phyloP scores from a whole-genome alignment of 2,113 vertebrate genomes.

The Conger conger region DNA sequence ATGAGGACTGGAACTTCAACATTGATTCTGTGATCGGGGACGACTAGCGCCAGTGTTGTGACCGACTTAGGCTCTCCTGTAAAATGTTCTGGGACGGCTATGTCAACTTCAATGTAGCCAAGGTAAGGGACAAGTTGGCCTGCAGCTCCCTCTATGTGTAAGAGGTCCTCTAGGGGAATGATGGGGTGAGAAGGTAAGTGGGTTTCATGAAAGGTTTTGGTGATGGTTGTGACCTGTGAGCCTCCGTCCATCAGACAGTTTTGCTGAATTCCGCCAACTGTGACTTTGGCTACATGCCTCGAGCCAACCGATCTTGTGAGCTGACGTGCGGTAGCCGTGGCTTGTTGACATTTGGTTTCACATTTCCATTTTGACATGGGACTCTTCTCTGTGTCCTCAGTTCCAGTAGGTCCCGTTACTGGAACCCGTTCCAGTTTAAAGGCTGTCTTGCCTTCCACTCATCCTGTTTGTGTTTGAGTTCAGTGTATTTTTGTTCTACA shows the following conservation, averaged over 20 bases:
- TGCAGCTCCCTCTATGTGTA: conserved; percentile 28
- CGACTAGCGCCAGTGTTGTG: conserved; percentile 4
- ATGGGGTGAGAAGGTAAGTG: conserved; percentile 9
- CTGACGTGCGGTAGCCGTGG: too few species aligned
- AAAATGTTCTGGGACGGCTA: conserved; percentile 28
- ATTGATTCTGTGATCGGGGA: conserved; percentile 9
- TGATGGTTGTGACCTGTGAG: conserved; percentile 25
- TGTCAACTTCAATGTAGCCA: conserved; percentile 24
- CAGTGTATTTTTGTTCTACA: conserved; percentile 25
- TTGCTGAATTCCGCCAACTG: background rate
- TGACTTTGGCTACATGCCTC: background rate
- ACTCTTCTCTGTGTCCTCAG: background rate
- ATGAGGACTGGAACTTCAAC: conserved; percentile 4
- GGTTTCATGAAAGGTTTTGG: conserved; percentile 13
- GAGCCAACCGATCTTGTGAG: background rate
- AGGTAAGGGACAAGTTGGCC: conserved; percentile 33
- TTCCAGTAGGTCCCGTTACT: conserved; percentile 25
- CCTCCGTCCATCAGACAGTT: conserved; percentile 23
- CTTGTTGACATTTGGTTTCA: too few species aligned
- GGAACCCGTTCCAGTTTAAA: conserved; percentile 26
- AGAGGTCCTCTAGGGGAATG: background rate
- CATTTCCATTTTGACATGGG: background rate
- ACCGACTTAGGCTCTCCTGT: background rate
- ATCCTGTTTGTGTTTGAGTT: conserved; percentile 25
- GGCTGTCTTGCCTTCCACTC: conserved; percentile 6